Percentiles rank a stretch among this genome's conserved stretches.
Conservation (phyloP, 2,888 invertebrate species). For the Acleris literana region DNA sequence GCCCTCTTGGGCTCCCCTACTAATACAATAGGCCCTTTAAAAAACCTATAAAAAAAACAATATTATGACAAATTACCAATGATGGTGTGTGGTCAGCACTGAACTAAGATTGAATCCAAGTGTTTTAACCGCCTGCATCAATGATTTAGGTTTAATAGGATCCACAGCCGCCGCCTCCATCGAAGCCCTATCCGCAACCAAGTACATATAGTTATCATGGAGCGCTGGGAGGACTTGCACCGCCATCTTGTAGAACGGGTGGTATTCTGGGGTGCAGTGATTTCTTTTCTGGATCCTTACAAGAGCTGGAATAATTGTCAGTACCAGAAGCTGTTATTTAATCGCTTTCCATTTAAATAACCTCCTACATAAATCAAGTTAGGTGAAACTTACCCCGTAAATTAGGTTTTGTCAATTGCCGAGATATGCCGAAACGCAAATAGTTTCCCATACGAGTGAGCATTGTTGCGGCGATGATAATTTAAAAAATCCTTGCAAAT, state of each 20-base stretch:
- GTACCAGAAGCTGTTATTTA: neutral
- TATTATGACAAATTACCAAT: conserved; percentile 86
- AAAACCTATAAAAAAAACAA: neutral
- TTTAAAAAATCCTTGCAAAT: neutral
- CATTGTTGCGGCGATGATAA: conserved; percentile 61
- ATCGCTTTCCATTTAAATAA: too few relatives aligned
- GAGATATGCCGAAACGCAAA: conserved; percentile 84
- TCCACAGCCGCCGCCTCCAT: conserved; percentile 95
- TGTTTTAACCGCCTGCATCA: conserved; percentile 87
- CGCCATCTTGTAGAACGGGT: conserved; percentile 86
- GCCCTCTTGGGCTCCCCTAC: too few relatives aligned
- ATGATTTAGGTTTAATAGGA: conserved; percentile 94
- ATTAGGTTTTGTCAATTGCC: conserved; percentile 85
- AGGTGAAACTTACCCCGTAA: conserved; percentile 82
- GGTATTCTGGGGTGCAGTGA: conserved; percentile 58
- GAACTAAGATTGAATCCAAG: conserved; percentile 90
- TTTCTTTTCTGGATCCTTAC: conserved; percentile 54
- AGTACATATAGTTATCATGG: conserved; percentile 98
- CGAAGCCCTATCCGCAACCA: conserved; percentile 92
- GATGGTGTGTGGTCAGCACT: conserved; percentile 97
- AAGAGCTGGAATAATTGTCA: conserved; percentile 43
- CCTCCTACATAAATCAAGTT: neutral
- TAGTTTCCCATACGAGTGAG: conserved; percentile 82
- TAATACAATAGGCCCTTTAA: neutral
- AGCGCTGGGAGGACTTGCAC: conserved; percentile 93